Evolutionary conservation across 2,113 vertebrate species (phyloP), one percentile per base, ranked within the genome.

Genomic region (Proteles cristata): DNA sequence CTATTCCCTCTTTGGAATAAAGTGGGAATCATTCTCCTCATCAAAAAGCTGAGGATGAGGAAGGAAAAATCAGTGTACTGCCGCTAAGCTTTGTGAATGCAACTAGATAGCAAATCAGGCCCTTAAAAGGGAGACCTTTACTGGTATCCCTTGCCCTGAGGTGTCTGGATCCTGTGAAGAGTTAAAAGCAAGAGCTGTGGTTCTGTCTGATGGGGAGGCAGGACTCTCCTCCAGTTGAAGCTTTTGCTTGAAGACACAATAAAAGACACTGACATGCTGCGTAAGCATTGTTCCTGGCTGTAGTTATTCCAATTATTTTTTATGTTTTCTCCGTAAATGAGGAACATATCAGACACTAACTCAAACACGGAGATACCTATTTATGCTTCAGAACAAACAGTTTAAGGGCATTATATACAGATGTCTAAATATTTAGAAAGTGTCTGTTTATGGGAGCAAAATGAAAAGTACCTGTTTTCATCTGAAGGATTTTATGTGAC

Each of bases 381-480:
- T 99, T 99, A 99, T 96, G 58, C 95, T 97, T 98, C 97, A 98
- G 99, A 99, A 99, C 99, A 99, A 99, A 99, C 99, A 99, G 98
- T 99, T 99, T 98, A 99, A 98, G 93, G 48, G 90, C 98, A 98
- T 98, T 99, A 99, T 99, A 99, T 98, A 99, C 99, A 99, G 98
- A 99, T 98, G 98, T 98, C 98, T 98, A 99, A 98, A 99, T 99
- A 98, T 99, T 99, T 99, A 99, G 98, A 99, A 99, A 98, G 94
- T 98, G 96, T 98, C 98, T 99, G 98, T 98, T 98, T 98, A 98
- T 98, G 98, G 98, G 98, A 97, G 96, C 84, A 98, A 99, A 99
- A 99, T 99, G 98, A 99, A 99, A 98, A 98, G 97, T 99, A 99
- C 99, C 98, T 98, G 98, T 98, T 99, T 99, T 98, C 98, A 98